Percentiles rank a stretch among this genome's conserved stretches.
These are phyloP conservation scores for Eledona agricola DNA, from an alignment of 2,888 invertebrate species.

Conservation along the genomic window DNA sequence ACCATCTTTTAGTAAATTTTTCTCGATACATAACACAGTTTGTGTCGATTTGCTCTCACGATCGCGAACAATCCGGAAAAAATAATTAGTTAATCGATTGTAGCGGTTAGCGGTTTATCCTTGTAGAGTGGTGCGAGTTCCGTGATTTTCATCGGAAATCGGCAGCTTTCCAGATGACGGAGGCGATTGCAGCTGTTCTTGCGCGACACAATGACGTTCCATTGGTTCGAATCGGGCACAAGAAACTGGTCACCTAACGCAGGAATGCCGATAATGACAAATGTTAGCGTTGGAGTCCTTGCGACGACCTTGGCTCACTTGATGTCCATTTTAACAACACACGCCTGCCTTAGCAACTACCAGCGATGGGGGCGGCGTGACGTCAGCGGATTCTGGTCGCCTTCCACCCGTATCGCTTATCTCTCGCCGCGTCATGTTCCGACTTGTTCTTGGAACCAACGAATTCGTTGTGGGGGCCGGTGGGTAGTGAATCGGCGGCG, in stretches of 20 bases:
- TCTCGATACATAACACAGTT: too few species aligned
- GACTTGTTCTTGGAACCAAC: neutral
- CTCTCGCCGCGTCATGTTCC: slow-evolving; percentile 1
- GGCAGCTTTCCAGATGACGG: slow-evolving; percentile 10
- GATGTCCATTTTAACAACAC: slow-evolving; percentile 48
- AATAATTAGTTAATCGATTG: neutral
- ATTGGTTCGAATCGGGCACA: slow-evolving; percentile 22
- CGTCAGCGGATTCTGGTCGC: slow-evolving; percentile 49
- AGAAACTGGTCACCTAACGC: slow-evolving; percentile 41
- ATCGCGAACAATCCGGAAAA: too few species aligned
- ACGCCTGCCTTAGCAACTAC: slow-evolving; percentile 47
- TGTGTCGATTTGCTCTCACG: too few species aligned
- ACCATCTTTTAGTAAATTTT: too few species aligned
- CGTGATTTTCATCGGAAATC: slow-evolving; percentile 16
- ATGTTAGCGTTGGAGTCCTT: slow-evolving; percentile 47
- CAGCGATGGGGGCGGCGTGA: slow-evolving; percentile 51
- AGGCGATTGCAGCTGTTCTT: slow-evolving; percentile 16
- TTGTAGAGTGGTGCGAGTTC: slow-evolving; percentile 3
- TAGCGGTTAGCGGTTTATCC: neutral
- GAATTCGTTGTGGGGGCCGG: neutral
- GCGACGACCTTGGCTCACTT: slow-evolving; percentile 50
- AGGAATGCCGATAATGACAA: slow-evolving; percentile 48
- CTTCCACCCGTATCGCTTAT: slow-evolving; percentile 29
- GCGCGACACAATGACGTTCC: slow-evolving; percentile 11
- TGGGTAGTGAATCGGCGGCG: neutral